Evolutionary conservation across 2,113 vertebrate species (phyloP).

Genomic region (Gallinago jamesoni): DNA sequence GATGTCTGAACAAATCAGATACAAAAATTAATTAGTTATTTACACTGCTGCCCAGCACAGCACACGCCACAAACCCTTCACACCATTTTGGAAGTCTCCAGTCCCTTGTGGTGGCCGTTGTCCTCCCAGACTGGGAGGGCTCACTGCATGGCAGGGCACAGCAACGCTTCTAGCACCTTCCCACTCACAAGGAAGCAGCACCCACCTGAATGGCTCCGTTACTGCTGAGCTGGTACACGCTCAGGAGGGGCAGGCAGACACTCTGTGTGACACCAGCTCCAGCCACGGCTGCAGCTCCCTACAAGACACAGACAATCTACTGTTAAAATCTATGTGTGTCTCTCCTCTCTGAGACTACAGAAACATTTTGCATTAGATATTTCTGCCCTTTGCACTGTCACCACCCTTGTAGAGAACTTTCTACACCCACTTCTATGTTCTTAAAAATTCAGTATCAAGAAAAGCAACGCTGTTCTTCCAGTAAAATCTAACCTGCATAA

Average conservation of each 20-base stretch:
- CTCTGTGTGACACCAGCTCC: constrained; percentile 93
- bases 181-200: background rate
- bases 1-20: constrained; percentile 43
- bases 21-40: fast-evolving
- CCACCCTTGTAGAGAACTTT: background rate
- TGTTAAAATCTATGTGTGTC: background rate
- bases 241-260: constrained; percentile 92
- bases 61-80: background rate
- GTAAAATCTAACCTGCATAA: background rate
- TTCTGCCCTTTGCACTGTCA: background rate
- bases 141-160: background rate
- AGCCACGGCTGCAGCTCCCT: constrained; percentile 93
- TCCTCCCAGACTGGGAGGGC: background rate
- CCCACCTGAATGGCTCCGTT: constrained; percentile 88
- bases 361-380: background rate
- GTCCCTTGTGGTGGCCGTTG: background rate
- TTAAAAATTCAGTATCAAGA: background rate
- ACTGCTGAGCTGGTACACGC: constrained; percentile 88
- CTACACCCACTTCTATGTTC: background rate
- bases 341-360: background rate
- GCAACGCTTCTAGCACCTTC: background rate
- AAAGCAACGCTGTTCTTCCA: background rate
- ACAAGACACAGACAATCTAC: background rate
- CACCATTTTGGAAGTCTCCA: background rate
- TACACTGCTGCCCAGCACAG: background rate